Evolutionary conservation across 2,888 invertebrate genomes (phyloP).

Genomic region (Torymus auratus): DNA sequence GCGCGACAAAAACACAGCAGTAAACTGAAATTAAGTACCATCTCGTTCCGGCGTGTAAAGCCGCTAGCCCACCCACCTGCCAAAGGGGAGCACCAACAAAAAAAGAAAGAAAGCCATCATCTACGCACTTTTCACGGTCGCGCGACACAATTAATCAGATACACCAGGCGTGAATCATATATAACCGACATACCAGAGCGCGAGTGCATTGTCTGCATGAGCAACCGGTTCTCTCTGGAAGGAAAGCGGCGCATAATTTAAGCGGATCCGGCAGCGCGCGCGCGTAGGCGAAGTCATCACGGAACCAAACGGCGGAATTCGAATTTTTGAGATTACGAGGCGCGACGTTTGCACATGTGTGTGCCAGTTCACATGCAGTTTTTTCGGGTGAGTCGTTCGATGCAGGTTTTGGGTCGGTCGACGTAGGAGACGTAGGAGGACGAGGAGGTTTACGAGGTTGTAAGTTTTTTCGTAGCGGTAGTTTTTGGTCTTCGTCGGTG

Average conservation of each 20-base stretch:
- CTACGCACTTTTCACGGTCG: not conserved
- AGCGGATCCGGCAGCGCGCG: not conserved
- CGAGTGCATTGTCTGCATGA: conserved; percentile 2
- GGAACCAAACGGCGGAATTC: not conserved
- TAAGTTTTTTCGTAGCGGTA: too few species aligned
- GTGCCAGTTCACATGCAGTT: too few species aligned
- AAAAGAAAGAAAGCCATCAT: not conserved
- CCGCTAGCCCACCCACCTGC: not conserved
- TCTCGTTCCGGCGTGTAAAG: too few species aligned
- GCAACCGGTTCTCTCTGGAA: conserved; percentile 32
- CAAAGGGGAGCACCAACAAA: not conserved
- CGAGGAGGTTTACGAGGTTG: too few species aligned
- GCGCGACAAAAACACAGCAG: too few species aligned
- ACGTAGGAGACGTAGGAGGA: too few species aligned
- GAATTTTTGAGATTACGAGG: too few species aligned
- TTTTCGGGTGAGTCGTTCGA: too few species aligned
- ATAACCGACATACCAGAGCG: not conserved
- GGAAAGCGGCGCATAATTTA: conserved; percentile 5
- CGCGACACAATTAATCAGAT: conserved; percentile 16
- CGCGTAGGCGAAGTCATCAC: not conserved
- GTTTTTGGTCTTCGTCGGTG: not conserved
- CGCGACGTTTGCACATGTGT: too few species aligned
- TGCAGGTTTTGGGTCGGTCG: too few species aligned
- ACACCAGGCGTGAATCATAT: not conserved
- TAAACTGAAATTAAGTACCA: too few species aligned